These are phyloP conservation scores for Morinoia aosen DNA, from an alignment of 2,888 invertebrate species.

Conservation along the genomic window DNA sequence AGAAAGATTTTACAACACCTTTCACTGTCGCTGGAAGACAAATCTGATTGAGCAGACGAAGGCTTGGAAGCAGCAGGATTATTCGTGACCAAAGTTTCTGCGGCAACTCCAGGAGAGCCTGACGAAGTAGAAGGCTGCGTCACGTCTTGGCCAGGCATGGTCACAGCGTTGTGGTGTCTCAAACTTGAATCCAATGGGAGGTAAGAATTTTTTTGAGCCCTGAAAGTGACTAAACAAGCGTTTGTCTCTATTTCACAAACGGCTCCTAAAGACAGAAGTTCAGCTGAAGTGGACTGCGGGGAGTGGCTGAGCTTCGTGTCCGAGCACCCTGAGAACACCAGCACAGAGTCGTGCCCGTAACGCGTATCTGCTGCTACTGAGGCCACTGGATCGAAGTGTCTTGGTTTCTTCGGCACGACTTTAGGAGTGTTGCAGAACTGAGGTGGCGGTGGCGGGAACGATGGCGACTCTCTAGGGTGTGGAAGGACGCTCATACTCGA, in stretches of 20 bases:
- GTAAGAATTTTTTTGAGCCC: not conserved
- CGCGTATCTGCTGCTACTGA: not conserved
- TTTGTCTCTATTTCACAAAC: not conserved
- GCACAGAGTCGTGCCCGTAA: not conserved
- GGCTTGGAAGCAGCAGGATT: not conserved
- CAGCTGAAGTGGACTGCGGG: not conserved
- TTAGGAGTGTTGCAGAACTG: not conserved
- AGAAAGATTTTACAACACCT: not conserved
- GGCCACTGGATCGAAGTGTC: not conserved
- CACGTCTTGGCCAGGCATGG: not conserved
- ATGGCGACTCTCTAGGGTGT: not conserved
- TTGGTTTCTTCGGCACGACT: not conserved
- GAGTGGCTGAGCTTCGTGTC: not conserved
- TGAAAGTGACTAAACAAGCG: slow-evolving; percentile 8
- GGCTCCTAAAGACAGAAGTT: not conserved
- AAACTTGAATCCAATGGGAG: not conserved
- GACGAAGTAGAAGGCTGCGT: not conserved
- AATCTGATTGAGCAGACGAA: not conserved
- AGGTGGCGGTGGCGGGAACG: not conserved
- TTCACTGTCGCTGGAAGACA: not conserved
- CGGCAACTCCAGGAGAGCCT: not conserved
- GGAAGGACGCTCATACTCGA: not conserved
- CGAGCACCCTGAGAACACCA: not conserved
- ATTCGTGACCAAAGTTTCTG: not conserved
- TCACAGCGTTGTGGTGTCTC: not conserved